These are phyloP conservation scores for Ephestia elutella DNA, from an alignment of 1,140 invertebrate genomes.

Conservation along the genomic window DNA sequence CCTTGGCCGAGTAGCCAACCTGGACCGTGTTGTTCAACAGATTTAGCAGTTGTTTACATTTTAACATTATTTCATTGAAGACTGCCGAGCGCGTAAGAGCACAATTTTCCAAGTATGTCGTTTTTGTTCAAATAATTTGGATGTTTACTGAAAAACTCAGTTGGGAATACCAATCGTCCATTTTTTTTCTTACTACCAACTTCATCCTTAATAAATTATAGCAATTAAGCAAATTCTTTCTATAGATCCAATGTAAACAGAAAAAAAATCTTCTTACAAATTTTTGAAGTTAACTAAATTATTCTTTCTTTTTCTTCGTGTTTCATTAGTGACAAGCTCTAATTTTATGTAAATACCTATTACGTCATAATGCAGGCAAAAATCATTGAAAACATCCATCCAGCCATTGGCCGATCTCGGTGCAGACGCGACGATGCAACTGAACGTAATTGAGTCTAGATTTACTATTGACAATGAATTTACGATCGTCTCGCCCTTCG, in stretches of 20 bases:
- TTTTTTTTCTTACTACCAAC: too few relatives aligned
- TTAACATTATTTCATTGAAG: conserved; percentile 35
- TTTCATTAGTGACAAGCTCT: too few relatives aligned
- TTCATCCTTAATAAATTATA: too few relatives aligned
- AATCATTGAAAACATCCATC: neutral
- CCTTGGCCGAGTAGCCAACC: conserved; percentile 52
- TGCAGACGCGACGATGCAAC: conserved; percentile 12
- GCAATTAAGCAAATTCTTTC: too few relatives aligned
- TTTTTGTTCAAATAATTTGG: neutral
- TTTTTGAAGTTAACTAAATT: too few relatives aligned
- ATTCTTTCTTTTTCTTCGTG: too few relatives aligned
- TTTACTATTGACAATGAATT: conserved; percentile 12
- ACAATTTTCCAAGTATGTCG: neutral
- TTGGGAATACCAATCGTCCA: too few relatives aligned
- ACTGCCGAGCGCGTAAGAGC: conserved; percentile 11
- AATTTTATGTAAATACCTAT: too few relatives aligned
- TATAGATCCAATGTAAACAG: too few relatives aligned
- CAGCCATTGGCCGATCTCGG: conserved; percentile 17
- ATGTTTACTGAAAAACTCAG: too few relatives aligned
- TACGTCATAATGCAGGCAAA: conserved; percentile 30
- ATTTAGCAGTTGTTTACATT: conserved; percentile 40
- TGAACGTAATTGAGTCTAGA: conserved; percentile 28
- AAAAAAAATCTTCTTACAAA: too few relatives aligned
- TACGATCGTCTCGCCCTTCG: conserved; percentile 7
- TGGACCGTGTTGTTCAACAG: conserved; percentile 42